A percentile compares a stretch with the other conserved stretches of the same genome.
phyloP scores from a whole-genome alignment of 1,140 invertebrate genomes.

The Whitmania pigra region DNA sequence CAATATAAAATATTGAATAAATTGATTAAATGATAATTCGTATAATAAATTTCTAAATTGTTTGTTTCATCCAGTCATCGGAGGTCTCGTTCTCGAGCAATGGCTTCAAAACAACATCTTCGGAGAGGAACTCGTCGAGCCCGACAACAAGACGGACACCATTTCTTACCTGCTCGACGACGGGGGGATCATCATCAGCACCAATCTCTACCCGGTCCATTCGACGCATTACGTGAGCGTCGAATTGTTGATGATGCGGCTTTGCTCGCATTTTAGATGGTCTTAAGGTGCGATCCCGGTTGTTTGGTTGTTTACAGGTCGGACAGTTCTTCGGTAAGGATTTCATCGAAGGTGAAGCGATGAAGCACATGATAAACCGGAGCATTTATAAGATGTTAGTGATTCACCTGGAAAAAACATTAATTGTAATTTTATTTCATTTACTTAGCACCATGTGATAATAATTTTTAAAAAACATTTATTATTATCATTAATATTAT shows the following conservation, averaged over 20 bases:
- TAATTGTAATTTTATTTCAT: no score
- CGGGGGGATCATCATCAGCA: not conserved
- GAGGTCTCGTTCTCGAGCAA: not conserved
- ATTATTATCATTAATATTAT: no score
- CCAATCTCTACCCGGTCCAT: not conserved
- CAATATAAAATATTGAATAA: no score
- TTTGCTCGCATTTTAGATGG: no score
- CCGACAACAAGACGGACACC: not conserved
- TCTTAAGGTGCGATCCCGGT: no score
- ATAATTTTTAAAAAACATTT: no score
- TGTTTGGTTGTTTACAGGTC: not conserved
- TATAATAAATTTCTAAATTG: no score
- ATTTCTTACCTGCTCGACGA: not conserved
- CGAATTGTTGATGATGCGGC: no score
- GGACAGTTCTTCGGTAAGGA: not conserved
- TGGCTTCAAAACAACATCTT: not conserved
- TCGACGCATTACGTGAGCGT: no score
- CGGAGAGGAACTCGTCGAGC: not conserved
- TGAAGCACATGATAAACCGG: not conserved
- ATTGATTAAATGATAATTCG: no score
- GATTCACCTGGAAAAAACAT: no score
- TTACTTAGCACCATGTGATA: no score
- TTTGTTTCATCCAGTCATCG: not conserved
- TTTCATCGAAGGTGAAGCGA: not conserved
- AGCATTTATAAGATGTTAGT: conserved; percentile 5